Base-by-base conservation (phyloP, 1,140 invertebrate species). In the Saxidomus purpurata region DNA sequence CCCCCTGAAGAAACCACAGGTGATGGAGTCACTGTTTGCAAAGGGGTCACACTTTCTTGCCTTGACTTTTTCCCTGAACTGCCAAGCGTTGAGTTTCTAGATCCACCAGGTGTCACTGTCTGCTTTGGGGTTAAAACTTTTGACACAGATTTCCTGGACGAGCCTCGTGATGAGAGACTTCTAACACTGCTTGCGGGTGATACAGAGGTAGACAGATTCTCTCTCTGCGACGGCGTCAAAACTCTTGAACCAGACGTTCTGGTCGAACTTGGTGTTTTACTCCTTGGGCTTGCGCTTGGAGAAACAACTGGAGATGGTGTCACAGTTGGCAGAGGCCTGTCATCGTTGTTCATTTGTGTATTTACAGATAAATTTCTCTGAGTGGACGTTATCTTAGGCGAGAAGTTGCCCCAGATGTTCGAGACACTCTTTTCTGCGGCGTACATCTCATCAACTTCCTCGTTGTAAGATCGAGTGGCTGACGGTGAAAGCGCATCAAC, bases 371-470 rank as follows among this genome's bases (percentile, higher is more conserved):
- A 17, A 38, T 55, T 55, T n/a, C 22, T 55, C 49, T 79, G 76
- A 19, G 76, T 79, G 55, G 76, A 79, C 36, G 47, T 22, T 25
- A 79, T 55, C 22, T 31, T 79, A 1, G 76, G 76, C 17, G 76
- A 79, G 31, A 79, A 79, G 28, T 77, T 49, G 9, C 43, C 43
- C 1, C 28, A 52, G 0, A 55, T 79, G 17, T 79, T 34, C 55
- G 25, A 22, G 19, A 79, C 36, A 17, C 38, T 76, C 67, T 38
- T 71, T 34, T 71, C 34, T 28, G 67, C 67, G 38, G 34, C 19
- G 34, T 71, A 71, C 17, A 71, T 31, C 4, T 71, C 67, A 40
- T 71, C 67, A 0, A 71, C 17, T 38, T 71, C 67, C 11, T 36
- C 34, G 38, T 71, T 36, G 19, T 38, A 38, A 1, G 67, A 71